phyloP scores from a whole-genome alignment of 1,140 invertebrate species.

The Chlorops oryzae region DNA sequence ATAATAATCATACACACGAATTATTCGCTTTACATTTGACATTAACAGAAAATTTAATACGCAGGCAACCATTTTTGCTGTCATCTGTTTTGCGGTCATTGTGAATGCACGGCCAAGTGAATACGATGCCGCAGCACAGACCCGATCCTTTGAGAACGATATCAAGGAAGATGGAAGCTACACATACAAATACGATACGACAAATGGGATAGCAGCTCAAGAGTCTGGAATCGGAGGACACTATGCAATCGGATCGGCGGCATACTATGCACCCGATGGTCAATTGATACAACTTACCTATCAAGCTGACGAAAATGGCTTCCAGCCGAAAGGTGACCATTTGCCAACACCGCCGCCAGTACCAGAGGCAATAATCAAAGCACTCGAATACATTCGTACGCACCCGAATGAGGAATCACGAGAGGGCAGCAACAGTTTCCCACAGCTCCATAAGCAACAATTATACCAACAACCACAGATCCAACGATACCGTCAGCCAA shows the following conservation, averaged over 20 bases:
- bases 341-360: conserved; percentile 70
- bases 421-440: conserved; percentile 21
- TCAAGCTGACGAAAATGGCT: conserved; percentile 72
- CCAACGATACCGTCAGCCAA: too few species aligned
- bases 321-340: conserved; percentile 65
- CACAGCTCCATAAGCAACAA: too few species aligned
- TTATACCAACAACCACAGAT: too few species aligned
- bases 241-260: conserved; percentile 35
- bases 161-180: conserved; percentile 55
- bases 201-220: conserved; percentile 57
- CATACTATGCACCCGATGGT: conserved; percentile 47
- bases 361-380: conserved; percentile 63
- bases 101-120: conserved; percentile 31
- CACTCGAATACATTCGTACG: conserved; percentile 56
- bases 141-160: conserved; percentile 30
- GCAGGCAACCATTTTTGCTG: too few species aligned
- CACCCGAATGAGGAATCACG: conserved; percentile 47
- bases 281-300: conserved; percentile 54
- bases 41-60: too few species aligned
- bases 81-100: too few species aligned
- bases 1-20: too few species aligned
- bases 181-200: conserved; percentile 52
- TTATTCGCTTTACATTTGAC: too few species aligned
- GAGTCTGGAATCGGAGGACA: conserved; percentile 51
- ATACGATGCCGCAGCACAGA: conserved; percentile 36